Evolutionary conservation across 92 coral and sea anemone genomes (phyloP), one percentile per base, ranked within the genome.

Genomic region (Phenganax stokvisi): DNA sequence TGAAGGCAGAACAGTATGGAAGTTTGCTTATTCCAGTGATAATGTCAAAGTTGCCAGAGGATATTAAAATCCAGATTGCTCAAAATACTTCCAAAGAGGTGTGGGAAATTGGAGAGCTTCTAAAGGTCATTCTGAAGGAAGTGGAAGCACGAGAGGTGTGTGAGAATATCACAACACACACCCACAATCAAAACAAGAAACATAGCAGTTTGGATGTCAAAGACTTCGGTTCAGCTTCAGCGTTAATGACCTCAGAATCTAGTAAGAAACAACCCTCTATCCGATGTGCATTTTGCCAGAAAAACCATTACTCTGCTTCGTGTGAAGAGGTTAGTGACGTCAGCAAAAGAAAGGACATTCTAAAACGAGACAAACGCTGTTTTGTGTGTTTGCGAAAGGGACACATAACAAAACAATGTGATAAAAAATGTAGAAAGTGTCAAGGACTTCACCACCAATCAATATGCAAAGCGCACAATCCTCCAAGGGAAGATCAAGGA

Each of bases 381-480:
- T 84, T 83, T 56, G 72, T 77, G 3, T 72, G 85, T 25, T 30
- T 66, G n/a, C 29, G 27, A n/a, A 9, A 54, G 3, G 85, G 82
- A 0, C 87, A 87, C 13, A 83, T 63, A n/a, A 15, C 79, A 1
- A 60, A 54, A 13, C 72, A 83, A 56, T 83, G 87, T 54, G 73
- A 27, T 54, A 85, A 44, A 51, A 74, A 28, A 27, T 85, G 88
- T 47, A 27, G 85, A 61, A 60, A 54, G 20, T 85, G 85, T 52
- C 66, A 54, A 17, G 70, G 77, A n/a, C 72, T 65, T 16, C 88
- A 85, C 28, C 88, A 80, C 56, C 88, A 85, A 55, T 85, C 88
- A 47, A 60, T 80, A 27, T 85, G 88, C 79, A 74, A 74, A 55
- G 79, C 12, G 6, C 79, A 74, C 15, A 47, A 74, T 55, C 79